A percentile compares a stretch with the other conserved stretches of the same genome.
Evolutionary conservation across 2,888 invertebrate genomes (phyloP).

Genomic region (Tineola bisselliella): DNA sequence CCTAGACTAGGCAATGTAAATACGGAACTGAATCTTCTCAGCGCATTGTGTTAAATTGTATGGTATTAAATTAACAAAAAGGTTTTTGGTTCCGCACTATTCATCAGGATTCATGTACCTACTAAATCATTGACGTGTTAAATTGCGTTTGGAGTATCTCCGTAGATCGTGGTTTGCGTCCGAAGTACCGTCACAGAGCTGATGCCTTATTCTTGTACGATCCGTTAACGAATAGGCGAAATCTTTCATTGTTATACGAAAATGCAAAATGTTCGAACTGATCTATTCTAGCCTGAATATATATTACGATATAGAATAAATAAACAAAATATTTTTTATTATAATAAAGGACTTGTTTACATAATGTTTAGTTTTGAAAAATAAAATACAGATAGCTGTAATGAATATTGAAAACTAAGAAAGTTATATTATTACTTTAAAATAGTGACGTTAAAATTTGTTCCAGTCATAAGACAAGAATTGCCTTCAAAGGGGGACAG

Average conservation of each 20-base stretch:
- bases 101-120: conserved; percentile 29
- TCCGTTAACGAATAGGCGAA: too few relatives aligned
- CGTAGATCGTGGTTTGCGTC: neutral
- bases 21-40: neutral
- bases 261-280: too few relatives aligned
- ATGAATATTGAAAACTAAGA: too few relatives aligned
- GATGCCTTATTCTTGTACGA: neutral
- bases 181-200: neutral
- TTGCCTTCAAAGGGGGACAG: neutral
- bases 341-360: too few relatives aligned
- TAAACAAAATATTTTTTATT: too few relatives aligned
- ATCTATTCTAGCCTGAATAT: too few relatives aligned
- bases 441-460: too few relatives aligned
- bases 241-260: too few relatives aligned
- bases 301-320: too few relatives aligned
- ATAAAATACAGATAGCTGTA: too few relatives aligned
- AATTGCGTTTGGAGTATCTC: conserved; percentile 27
- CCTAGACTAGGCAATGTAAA: neutral
- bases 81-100: conserved; percentile 29
- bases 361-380: too few relatives aligned
- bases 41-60: neutral
- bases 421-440: too few relatives aligned
- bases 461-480: neutral
- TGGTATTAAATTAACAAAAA: neutral
- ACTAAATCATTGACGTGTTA: conserved; percentile 40